Evolutionary conservation across 2,888 invertebrate species (phyloP), one percentile per base, ranked within the genome.

Genomic region (Drosophila colorata): DNA sequence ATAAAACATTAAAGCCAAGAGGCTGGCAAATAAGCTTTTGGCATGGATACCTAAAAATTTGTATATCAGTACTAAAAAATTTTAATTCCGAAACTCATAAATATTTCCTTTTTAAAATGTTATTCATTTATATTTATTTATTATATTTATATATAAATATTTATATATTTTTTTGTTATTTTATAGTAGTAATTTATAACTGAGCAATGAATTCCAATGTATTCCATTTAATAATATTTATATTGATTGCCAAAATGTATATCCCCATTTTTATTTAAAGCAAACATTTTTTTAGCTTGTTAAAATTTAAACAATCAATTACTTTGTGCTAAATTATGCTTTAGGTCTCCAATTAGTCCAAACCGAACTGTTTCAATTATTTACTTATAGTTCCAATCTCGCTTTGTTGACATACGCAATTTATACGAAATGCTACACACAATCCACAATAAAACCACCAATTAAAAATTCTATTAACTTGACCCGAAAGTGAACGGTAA

Each of bases 391-490:
- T 40, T 41, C 16, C 14, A 3, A 20, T 23, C 20, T 2, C 16
- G 4, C n/a, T 5, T 2, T 7, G n/a, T 25, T 13, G n/a, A 40
- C n/a, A n/a, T n/a, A n/a, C n/a, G n/a, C n/a, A n/a, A n/a, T 13
- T 40, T 1, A 8, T 28, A 13, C 11, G 7, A 35, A 28, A 28
- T 20, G 11, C 5, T 31, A 33, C 18, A 6, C 20, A 20, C n/a
- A 25, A 56, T 57, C 14, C 61, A 33, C 23, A 16, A 20, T 35
- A 49, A 49, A 18, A 8, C 4, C 5, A 16, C 8, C 16, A 43
- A 71, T 52, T 59, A 25, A 18, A 40, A 49, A 49, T 58, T 40
- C 33, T n/a, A 46, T 59, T 53, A 35, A 16, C 23, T 9, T 35
- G 33, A 1, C n/a, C n/a, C 14, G 11, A 46, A 37, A 49, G 14